Conservation (phyloP, 2,113 vertebrate species). For the Thalassoma bifasciatum region DNA sequence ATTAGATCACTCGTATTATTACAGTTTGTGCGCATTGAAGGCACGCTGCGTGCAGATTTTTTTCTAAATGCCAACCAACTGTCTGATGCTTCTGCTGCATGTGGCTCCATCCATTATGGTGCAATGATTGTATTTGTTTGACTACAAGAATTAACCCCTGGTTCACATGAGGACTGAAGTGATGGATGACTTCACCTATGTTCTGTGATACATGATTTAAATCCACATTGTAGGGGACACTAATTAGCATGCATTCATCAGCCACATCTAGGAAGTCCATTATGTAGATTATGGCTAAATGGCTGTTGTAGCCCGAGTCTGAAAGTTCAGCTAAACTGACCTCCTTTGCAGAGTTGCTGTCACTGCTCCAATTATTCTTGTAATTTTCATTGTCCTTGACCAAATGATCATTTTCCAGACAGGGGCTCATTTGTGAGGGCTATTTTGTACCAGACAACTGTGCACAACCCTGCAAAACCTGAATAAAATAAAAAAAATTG, state of each 20-base stretch:
- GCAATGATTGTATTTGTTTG: slow-evolving; percentile 3
- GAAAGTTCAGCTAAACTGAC: slow-evolving; percentile 65
- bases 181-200: slow-evolving; percentile 31
- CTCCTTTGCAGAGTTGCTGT: slow-evolving; percentile 26
- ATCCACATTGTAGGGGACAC: slow-evolving; percentile 38
- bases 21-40: too few relatives aligned
- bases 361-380: slow-evolving; percentile 33
- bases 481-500: too few relatives aligned
- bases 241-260: slow-evolving; percentile 40
- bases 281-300: slow-evolving; percentile 33
- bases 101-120: slow-evolving; percentile 11
- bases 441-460: not conserved
- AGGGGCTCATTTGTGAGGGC: slow-evolving; percentile 29
- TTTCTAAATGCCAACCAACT: slow-evolving; percentile 40
- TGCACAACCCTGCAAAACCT: too few relatives aligned
- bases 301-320: slow-evolving; percentile 23
- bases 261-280: slow-evolving; percentile 40
- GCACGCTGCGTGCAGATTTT: slow-evolving; percentile 15
- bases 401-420: slow-evolving; percentile 46
- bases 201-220: slow-evolving; percentile 27
- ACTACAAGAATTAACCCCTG: slow-evolving; percentile 11
- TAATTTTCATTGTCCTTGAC: slow-evolving; percentile 55
- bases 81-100: slow-evolving; percentile 3
- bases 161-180: slow-evolving; percentile 4
- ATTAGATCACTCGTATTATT: not conserved